phyloP scores from a whole-genome alignment of 2,113 vertebrate species.

The Vombatus ursinus region DNA sequence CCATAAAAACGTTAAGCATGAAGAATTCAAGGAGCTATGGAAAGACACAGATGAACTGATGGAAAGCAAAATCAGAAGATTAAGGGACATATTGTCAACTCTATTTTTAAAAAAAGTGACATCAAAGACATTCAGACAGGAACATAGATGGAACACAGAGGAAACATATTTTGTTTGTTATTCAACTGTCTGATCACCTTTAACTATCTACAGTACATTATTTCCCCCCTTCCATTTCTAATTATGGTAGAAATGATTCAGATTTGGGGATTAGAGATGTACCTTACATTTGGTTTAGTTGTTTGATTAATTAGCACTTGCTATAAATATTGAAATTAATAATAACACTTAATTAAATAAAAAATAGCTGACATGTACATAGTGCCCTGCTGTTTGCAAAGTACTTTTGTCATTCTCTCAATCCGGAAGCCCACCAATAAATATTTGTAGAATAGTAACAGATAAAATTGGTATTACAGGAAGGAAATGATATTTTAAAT shows the following conservation, averaged over 20 bases:
- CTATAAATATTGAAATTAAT: not conserved
- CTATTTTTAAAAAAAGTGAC: not conserved
- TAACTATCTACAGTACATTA: not conserved
- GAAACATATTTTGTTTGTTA: not conserved
- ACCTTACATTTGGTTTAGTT: not conserved
- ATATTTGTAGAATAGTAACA: not conserved
- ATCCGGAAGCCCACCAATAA: not conserved
- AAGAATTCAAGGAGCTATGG: not conserved
- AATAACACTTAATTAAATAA: not conserved
- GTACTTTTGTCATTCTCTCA: not conserved
- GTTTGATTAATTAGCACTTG: not conserved
- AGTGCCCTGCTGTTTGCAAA: not conserved
- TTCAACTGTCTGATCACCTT: not conserved
- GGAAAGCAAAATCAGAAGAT: not conserved
- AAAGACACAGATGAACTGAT: not conserved
- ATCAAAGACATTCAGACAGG: not conserved
- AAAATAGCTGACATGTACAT: not conserved
- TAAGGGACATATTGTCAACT: not conserved
- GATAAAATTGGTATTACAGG: not conserved
- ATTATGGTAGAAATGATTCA: not conserved
- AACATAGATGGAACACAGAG: not conserved
- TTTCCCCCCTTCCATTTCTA: not conserved
- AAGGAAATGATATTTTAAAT: not conserved
- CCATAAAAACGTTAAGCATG: not conserved
- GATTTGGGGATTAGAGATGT: not conserved